Evolutionary conservation across 2,113 vertebrate genomes (phyloP).

Genomic region (Paracanthobrama guichenoti): DNA sequence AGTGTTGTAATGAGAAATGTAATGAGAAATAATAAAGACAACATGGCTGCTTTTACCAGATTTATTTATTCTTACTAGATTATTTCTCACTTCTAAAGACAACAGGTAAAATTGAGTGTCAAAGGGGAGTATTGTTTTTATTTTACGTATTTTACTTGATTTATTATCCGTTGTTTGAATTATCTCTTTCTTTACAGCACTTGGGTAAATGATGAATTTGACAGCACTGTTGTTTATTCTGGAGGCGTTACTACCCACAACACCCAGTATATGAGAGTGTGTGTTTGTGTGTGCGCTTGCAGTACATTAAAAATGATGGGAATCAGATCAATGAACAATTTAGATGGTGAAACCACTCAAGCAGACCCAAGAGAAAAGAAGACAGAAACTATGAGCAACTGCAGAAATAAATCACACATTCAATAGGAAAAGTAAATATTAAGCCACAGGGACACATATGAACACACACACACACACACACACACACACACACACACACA

Average conservation of each 20-base stretch:
- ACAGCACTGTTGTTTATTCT: constrained; percentile 28
- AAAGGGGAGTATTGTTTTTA: constrained; percentile 2
- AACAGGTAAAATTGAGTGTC: neutral
- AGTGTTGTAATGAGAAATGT: too few relatives aligned
- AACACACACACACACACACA: neutral
- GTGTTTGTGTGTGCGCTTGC: neutral
- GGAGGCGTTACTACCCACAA: constrained; percentile 2
- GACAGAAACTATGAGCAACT: constrained; percentile 26
- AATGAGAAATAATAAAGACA: too few relatives aligned
- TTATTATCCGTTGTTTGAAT: constrained; percentile 4
- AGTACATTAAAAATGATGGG: constrained; percentile 39
- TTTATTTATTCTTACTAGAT: neutral
- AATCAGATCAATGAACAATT: constrained; percentile 40
- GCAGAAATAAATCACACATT: constrained; percentile 21
- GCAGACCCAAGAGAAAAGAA: constrained; percentile 14
- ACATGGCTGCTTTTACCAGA: too few relatives aligned
- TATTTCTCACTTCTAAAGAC: neutral
- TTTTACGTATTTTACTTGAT: neutral
- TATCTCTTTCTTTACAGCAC: constrained; percentile 2
- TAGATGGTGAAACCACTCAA: constrained; percentile 31
- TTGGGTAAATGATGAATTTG: constrained; percentile 31
- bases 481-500: neutral
- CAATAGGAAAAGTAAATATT: constrained; percentile 21
- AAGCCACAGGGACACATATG: neutral
- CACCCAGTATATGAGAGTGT: neutral